A percentile compares a stretch with the other conserved stretches of the same genome.
Conservation (phyloP, 2,888 invertebrate species). For the Perizoma affinitatum region DNA sequence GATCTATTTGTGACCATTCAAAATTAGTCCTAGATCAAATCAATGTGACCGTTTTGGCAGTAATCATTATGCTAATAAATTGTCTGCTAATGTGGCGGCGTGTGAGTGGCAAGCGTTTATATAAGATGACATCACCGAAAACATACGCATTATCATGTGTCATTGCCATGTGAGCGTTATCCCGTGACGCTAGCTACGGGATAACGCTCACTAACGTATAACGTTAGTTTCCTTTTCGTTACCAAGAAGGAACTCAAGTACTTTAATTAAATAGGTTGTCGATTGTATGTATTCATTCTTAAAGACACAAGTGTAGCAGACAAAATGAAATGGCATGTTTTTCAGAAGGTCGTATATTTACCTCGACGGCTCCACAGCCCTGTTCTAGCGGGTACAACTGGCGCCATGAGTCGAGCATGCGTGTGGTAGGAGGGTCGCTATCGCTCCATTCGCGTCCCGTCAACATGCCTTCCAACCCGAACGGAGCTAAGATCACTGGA, state of each 20-base stretch:
- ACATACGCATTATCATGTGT: constrained; percentile 10
- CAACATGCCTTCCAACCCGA: constrained; percentile 95
- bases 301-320: no score
- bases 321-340: no score
- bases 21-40: no score
- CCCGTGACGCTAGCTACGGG: constrained; percentile 13
- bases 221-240: constrained; percentile 15
- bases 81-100: not conserved
- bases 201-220: no score
- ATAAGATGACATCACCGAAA: constrained; percentile 13
- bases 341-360: constrained; percentile 43
- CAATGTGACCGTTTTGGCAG: no score
- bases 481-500: constrained; percentile 96
- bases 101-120: constrained; percentile 1
- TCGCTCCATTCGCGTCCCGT: constrained; percentile 92
- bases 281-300: no score
- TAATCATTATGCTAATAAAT: no score
- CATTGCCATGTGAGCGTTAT: constrained; percentile 10
- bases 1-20: no score
- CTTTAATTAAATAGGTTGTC: no score
- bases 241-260: no score
- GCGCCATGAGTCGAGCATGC: constrained; percentile 96
- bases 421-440: constrained; percentile 88
- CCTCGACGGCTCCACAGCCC: constrained; percentile 85
- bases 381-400: constrained; percentile 95